A percentile compares a stretch with the other conserved stretches of the same genome.
Evolutionary conservation across 1,140 invertebrate genomes (phyloP).

Genomic region (Neodiprion pinetum): DNA sequence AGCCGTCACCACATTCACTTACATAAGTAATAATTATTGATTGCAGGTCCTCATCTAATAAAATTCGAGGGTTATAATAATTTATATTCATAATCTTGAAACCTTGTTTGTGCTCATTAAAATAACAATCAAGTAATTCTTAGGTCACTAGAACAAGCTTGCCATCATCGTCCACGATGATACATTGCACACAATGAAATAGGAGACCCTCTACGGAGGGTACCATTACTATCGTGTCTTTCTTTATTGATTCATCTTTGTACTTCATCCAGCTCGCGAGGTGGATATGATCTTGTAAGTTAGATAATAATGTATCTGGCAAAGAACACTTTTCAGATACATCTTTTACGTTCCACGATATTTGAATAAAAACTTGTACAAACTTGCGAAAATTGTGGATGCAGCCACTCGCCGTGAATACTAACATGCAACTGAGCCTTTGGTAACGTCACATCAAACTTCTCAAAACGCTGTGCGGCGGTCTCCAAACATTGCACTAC

Average conservation of each 20-base stretch:
- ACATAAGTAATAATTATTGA: background rate
- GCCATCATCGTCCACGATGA: background rate
- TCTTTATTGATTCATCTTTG: background rate
- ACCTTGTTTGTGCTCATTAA: background rate
- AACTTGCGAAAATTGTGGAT: background rate
- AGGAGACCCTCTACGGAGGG: background rate
- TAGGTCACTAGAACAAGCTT: background rate
- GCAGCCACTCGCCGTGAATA: background rate
- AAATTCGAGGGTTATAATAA: background rate
- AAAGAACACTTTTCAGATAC: background rate
- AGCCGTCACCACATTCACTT: background rate
- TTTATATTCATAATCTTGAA: background rate
- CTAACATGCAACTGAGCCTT: background rate
- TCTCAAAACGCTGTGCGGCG: too few species aligned
- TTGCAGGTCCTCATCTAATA: background rate
- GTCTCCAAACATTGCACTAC: too few species aligned
- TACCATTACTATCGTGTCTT: background rate
- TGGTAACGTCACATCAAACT: background rate
- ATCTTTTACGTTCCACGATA: background rate
- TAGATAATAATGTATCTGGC: conserved; percentile 1
- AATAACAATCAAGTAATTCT: background rate
- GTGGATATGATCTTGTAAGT: background rate
- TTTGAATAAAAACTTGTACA: background rate
- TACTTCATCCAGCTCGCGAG: conserved; percentile 2
- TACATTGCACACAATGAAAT: background rate